Conservation (phyloP, 2,797 vertebrate genomes). For the Sebastes alutus region DNA sequence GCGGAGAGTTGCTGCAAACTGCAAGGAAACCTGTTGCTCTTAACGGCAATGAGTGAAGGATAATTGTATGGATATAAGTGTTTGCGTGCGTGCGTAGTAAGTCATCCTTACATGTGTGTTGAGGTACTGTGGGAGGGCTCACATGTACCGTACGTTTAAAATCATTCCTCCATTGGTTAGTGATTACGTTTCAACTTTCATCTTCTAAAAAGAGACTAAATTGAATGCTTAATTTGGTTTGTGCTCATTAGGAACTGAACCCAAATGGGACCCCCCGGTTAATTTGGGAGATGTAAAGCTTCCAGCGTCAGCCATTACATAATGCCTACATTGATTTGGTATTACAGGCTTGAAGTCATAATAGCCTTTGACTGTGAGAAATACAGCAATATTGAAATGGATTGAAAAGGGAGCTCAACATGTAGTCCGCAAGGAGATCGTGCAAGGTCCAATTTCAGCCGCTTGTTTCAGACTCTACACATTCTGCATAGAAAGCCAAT, state of each 20-base stretch:
- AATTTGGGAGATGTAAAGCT: conserved; percentile 59
- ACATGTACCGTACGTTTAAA: conserved; percentile 12
- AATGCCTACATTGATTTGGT: conserved; percentile 65
- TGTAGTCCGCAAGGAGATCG: conserved; percentile 28
- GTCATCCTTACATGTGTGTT: neutral
- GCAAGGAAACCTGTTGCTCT: conserved; percentile 47
- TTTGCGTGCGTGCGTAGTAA: neutral
- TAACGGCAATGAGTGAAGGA: neutral
- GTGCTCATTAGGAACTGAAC: conserved; percentile 69
- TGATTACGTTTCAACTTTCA: conserved; percentile 71
- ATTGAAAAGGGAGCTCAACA: conserved; percentile 52
- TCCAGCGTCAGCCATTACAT: conserved; percentile 50
- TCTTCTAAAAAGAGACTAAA: conserved; percentile 73
- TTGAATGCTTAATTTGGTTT: conserved; percentile 75
- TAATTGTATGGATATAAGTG: conserved; percentile 19
- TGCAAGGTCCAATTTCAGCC: conserved; percentile 34
- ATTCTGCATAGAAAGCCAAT: conserved; percentile 29
- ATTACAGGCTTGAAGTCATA: conserved; percentile 64
- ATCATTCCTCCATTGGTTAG: conserved; percentile 59
- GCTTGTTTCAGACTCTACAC: conserved; percentile 38
- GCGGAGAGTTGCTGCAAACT: conserved; percentile 34
- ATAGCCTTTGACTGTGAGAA: conserved; percentile 58
- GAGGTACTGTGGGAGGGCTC: conserved; percentile 1
- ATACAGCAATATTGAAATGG: conserved; percentile 42
- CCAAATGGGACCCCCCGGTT: conserved; percentile 62